Evolutionary conservation across 2,888 invertebrate genomes (phyloP), one percentile per base, ranked within the genome.

Genomic region (Tinea semifulvella): DNA sequence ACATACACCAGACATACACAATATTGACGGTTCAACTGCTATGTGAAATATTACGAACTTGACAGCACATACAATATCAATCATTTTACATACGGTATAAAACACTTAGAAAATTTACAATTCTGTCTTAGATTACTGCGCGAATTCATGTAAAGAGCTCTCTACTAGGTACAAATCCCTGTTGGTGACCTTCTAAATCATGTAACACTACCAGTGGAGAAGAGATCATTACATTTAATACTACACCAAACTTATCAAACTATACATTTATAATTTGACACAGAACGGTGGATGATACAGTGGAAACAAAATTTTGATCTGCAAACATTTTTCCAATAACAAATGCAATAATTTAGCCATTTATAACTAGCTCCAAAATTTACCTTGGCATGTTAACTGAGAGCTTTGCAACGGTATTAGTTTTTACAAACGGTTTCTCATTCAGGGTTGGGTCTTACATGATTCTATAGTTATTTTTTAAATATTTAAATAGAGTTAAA

Each of bases 31-130:
- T 31, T n/a, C 31, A 31, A 31, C 14, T 27, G 3, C 7, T 31
- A 14, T 31, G 11, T 31, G 14, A 31, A 31, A 17, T 38, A 38
- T 13, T 13, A 31, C 13, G 14, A 3, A 4, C 22, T 63, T 65
- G 60, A 68, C 71, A 65, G 68, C 58, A 61, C 42, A 42, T 45
- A 47, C 45, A 26, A 22, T 40, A 28, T n/a, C n/a, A n/a, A 68
- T 70, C 68, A 69, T 67, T 68, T 69, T 70, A 74, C 73, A 71
- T 70, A 65, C 67, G 66, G 76, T 77, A 79, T 67, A 77, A 79
- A 79, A 79, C 71, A 77, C 74, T 68, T 77, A 76, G 76, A 79
- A 77, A 79, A 79, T 76, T 69, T 76, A 79, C 77, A 77, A 68
- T 43, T n/a, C n/a, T 26, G 17, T 35, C 36, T 38, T 40, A 44